Percentiles rank a stretch among this genome's conserved stretches.
Conservation (phyloP, 37 sponge, comb jelly and placozoan genomes). For the Tethya wilhelma region DNA sequence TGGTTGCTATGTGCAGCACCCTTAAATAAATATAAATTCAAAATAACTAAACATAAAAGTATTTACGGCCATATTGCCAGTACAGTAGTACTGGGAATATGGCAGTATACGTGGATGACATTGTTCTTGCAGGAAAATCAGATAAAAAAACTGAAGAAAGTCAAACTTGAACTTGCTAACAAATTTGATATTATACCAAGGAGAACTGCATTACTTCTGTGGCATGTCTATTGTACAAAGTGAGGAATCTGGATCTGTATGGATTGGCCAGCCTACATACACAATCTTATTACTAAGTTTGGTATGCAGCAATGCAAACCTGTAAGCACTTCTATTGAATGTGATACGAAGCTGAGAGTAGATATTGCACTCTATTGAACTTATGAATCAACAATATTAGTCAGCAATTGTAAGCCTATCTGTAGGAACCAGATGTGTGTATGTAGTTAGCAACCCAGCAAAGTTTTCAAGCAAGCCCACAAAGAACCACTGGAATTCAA, state of each 20-base stretch:
- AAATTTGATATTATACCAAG: slow-evolving; percentile 50
- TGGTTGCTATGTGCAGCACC: no score
- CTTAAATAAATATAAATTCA: no score
- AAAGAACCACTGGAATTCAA: slow-evolving; percentile 38
- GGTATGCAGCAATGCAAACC: slow-evolving; percentile 61
- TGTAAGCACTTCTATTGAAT: slow-evolving; percentile 25
- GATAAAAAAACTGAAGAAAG: slow-evolving; percentile 24
- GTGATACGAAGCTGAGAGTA: slow-evolving; percentile 26
- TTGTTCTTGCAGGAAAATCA: slow-evolving; percentile 33
- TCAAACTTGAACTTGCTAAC: slow-evolving; percentile 44
- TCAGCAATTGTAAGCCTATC: slow-evolving; percentile 60
- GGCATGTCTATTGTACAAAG: slow-evolving; percentile 55
- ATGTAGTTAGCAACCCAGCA: slow-evolving; percentile 33
- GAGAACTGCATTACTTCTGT: slow-evolving; percentile 51
- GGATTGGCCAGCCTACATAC: slow-evolving; percentile 68
- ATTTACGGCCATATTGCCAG: no score
- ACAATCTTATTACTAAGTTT: slow-evolving; percentile 55
- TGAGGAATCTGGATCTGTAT: slow-evolving; percentile 24
- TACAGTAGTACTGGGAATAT: no score
- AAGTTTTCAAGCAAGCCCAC: slow-evolving; percentile 22
- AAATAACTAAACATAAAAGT: no score
- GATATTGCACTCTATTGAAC: slow-evolving; percentile 20
- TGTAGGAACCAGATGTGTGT: slow-evolving; percentile 34
- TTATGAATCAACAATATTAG: slow-evolving; percentile 42
- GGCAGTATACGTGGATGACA: slow-evolving; percentile 69